Percentiles rank a stretch among this genome's conserved stretches.
phyloP scores from a whole-genome alignment of 1,140 invertebrate species.

The Asobara japonica region DNA sequence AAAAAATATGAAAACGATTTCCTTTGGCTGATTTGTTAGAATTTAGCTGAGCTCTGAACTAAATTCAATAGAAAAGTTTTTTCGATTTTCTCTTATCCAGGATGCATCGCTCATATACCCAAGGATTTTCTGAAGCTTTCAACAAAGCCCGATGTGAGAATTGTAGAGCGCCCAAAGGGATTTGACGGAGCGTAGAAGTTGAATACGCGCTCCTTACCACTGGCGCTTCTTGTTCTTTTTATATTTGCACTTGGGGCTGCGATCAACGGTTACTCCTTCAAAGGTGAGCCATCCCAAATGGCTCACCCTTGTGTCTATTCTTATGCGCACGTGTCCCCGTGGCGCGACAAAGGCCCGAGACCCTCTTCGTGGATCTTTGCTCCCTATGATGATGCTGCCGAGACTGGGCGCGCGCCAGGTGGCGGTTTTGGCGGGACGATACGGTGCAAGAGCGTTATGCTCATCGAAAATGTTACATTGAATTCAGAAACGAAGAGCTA shows the following conservation, averaged over 20 bases:
- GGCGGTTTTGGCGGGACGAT: background rate
- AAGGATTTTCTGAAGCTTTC: background rate
- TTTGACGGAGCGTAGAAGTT: slow-evolving; percentile 9
- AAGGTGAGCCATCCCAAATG: background rate
- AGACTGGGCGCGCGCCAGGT: slow-evolving; percentile 35
- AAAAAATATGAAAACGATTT: too few species aligned
- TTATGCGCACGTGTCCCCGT: slow-evolving; percentile 45
- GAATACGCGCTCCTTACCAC: background rate
- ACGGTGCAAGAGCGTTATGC: too few species aligned
- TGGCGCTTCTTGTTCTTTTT: slow-evolving; percentile 8
- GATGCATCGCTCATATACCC: background rate
- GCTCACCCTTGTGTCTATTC: slow-evolving; percentile 35
- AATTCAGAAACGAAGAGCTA: too few species aligned
- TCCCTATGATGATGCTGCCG: slow-evolving; percentile 38
- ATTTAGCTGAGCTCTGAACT: too few species aligned
- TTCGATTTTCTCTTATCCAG: background rate
- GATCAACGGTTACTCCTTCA: background rate
- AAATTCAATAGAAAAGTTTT: too few species aligned
- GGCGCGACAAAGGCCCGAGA: slow-evolving; percentile 42
- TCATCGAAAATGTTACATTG: too few species aligned
- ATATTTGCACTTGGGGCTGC: background rate
- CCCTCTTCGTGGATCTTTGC: slow-evolving; percentile 18
- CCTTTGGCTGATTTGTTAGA: too few species aligned
- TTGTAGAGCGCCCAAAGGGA: background rate
- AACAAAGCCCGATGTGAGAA: background rate